phyloP scores from a whole-genome alignment of 2,888 invertebrate genomes.

The Chrysomela aeneicollis region DNA sequence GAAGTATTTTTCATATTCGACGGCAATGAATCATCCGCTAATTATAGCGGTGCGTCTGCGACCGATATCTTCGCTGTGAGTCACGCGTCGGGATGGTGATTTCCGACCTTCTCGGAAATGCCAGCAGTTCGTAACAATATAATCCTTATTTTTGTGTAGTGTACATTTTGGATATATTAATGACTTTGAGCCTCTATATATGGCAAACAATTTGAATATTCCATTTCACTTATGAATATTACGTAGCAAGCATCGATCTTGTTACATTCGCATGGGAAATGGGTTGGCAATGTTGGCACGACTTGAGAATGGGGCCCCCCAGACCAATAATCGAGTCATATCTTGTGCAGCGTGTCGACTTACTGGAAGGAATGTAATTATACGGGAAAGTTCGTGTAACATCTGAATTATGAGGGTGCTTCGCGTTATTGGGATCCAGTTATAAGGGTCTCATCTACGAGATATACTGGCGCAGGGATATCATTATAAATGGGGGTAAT shows the following conservation, averaged over 20 bases:
- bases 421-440: slow-evolving; percentile 19
- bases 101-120: too few species aligned
- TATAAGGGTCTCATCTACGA: slow-evolving; percentile 18
- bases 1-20: too few species aligned
- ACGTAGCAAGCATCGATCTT: not conserved
- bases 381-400: slow-evolving; percentile 20
- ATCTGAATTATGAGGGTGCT: slow-evolving; percentile 19
- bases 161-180: too few species aligned
- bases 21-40: too few species aligned
- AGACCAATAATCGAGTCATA: slow-evolving; percentile 9
- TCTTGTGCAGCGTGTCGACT: slow-evolving; percentile 17
- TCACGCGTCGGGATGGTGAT: too few species aligned
- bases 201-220: too few species aligned
- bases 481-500: slow-evolving; percentile 19
- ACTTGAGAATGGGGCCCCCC: not conserved
- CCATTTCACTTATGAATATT: not conserved
- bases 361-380: slow-evolving; percentile 23
- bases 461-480: slow-evolving; percentile 4
- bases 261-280: not conserved
- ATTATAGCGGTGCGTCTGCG: too few species aligned
- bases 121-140: too few species aligned
- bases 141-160: too few species aligned
- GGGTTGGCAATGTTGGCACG: not conserved
- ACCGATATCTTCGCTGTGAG: too few species aligned
- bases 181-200: too few species aligned